Evolutionary conservation across 2,113 vertebrate species (phyloP), one percentile per base, ranked within the genome.

Genomic region (Heterotis niloticus): DNA sequence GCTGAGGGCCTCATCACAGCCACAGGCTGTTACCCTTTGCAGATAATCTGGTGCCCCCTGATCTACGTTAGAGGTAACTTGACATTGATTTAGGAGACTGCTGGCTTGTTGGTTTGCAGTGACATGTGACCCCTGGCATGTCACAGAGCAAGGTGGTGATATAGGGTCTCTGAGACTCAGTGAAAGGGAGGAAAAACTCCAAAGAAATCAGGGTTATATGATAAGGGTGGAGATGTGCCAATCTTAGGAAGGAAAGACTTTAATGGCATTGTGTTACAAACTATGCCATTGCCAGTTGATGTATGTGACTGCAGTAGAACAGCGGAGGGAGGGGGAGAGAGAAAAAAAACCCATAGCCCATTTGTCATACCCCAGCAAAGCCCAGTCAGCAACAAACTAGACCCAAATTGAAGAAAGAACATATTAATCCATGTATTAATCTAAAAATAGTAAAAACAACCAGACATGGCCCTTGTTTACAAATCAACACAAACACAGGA

Each of bases 81-180:
- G 20, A 62, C n/a, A 34, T 34, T 72, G 69, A 72, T 52, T 72
- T 72, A 72, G 69, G 54, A 72, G 69, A 72, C 69, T 72, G 54
- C 51, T 72, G 69, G 54, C 44, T 72, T 51, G 24, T 44, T 44
- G 34, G n/a, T 20, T 72, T 34, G 44, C 34, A 16, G 51, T 18
- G 54, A n/a, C 29, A 12, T 4, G 1, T 18, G 20, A 54, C 10
- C 20, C 44, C 14, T 17, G 69, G 34, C 69, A 72, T 1, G 44
- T 52, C 69, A 71, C 7, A 44, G 34, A 44, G 34, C 3, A 2
- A 44, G 7, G 7, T 7, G 7, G 34, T 44, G 34, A 44, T 44
- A 44, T 44, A 44, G 34, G 34, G 3, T 44, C 34, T 4, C 68
- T 44, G 20, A 23, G 17, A 51, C 69, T 18, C 34, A 44, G 34